phyloP scores from a whole-genome alignment of 2,888 invertebrate genomes.

The Drosophila demipolita region DNA sequence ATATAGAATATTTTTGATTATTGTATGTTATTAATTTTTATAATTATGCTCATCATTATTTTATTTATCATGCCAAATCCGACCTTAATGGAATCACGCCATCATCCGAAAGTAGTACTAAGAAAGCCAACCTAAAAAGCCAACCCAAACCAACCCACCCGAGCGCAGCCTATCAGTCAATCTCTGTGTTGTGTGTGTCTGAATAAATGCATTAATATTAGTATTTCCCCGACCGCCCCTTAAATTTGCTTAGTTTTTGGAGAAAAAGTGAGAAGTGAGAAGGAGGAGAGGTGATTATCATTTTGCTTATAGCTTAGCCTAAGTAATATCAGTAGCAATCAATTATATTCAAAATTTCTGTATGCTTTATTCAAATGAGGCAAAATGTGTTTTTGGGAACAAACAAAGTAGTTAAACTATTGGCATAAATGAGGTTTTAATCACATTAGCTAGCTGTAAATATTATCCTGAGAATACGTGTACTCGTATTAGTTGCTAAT shows the following conservation, averaged over 20 bases:
- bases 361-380: slow-evolving; percentile 57
- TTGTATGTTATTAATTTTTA: not conserved
- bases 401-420: slow-evolving; percentile 83
- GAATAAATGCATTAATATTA: slow-evolving; percentile 25
- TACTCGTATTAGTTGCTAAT: slow-evolving; percentile 40
- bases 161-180: slow-evolving; percentile 42
- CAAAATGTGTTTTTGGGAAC: slow-evolving; percentile 84
- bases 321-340: slow-evolving; percentile 48
- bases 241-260: slow-evolving; percentile 13
- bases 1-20: no score
- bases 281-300: slow-evolving; percentile 35
- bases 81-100: not conserved
- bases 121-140: not conserved
- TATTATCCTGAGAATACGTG: slow-evolving; percentile 38
- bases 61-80: not conserved
- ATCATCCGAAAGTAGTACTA: slow-evolving; percentile 17
- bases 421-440: slow-evolving; percentile 58
- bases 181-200: slow-evolving; percentile 52
- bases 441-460: slow-evolving; percentile 66
- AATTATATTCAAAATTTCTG: slow-evolving; percentile 53
- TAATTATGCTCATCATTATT: not conserved
- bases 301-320: slow-evolving; percentile 35
- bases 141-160: slow-evolving; percentile 47
- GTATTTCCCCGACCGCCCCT: not conserved
- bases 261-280: not conserved